These are phyloP conservation scores for Drosophila pegasa DNA, from an alignment of 2,888 invertebrate genomes.

Conservation along the genomic window DNA sequence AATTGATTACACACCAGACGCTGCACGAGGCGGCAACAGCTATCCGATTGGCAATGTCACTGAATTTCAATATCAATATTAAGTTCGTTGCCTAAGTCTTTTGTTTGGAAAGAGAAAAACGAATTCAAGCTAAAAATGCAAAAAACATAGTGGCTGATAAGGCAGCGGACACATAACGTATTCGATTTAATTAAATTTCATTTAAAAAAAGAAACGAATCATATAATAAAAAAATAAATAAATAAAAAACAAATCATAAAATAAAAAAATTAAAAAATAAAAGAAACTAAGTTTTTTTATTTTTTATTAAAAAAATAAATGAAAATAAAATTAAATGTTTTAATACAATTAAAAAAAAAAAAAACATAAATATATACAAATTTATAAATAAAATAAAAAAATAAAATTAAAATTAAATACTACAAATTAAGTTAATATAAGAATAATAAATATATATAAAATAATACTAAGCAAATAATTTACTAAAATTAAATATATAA, in stretches of 20 bases:
- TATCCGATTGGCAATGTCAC: slow-evolving; percentile 45
- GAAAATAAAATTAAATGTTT: slow-evolving; percentile 10
- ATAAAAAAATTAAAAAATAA: background rate
- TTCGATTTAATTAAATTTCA: slow-evolving; percentile 6
- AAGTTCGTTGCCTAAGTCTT: slow-evolving; percentile 80
- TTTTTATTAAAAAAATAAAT: background rate
- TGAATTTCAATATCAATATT: slow-evolving; percentile 65
- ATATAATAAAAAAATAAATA: slow-evolving; percentile 1
- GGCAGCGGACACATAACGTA: slow-evolving; percentile 4
- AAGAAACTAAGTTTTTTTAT: no score
- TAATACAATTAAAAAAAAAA: slow-evolving; percentile 5
- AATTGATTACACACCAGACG: slow-evolving; percentile 36
- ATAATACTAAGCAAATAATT: slow-evolving; percentile 5
- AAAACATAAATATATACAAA: background rate
- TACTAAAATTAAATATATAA: no score
- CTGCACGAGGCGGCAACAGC: slow-evolving; percentile 26
- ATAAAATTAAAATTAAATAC: no score
- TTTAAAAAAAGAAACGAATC: slow-evolving; percentile 21
- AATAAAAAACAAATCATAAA: slow-evolving; percentile 17
- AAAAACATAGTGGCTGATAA: slow-evolving; percentile 9
- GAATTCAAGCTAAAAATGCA: slow-evolving; percentile 8
- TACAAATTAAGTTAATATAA: no score
- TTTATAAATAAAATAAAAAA: no score
- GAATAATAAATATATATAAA: background rate
- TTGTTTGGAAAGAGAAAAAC: slow-evolving; percentile 50